Evolutionary conservation across 2,888 invertebrate species (phyloP), one percentile per base, ranked within the genome.

Genomic region (Zaprionus bogoriensis): DNA sequence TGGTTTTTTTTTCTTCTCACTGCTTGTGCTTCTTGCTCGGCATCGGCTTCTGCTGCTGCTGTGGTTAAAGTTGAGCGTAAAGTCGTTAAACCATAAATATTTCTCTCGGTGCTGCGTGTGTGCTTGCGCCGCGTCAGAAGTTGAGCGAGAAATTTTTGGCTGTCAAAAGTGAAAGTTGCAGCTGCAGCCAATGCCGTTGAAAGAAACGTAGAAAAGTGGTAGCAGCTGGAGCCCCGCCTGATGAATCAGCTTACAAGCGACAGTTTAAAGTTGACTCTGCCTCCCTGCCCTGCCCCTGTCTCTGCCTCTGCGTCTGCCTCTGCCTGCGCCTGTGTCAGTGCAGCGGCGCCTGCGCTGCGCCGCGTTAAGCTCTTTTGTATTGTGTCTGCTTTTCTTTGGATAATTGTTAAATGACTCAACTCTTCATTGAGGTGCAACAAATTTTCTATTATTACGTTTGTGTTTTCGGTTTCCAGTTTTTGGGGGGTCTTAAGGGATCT

Each of bases 151-250:
- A 81, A 84, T 87, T 87, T 83, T 87, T 74, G 86, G 74, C 86
- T 87, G 86, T 70, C 87, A 87, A 85, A 85, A 85, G 85, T 85
- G 85, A 85, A 85, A 85, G 85, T 80, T 80, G 85, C 85, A 71
- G 74, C 84, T 81, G 77, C 68, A 62, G 60, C 61, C 65, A 70
- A 68, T 71, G 79, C 80, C 74, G 80, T 69, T 74, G 70, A 70
- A 74, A 80, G 77, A 74, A 86, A 86, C 67, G 74, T 80, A 76
- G 67, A 68, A 85, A 80, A 71, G 83, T 79, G 68, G 69, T 67
- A 63, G 67, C 54, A 45, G 51, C 48, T 32, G 39, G 48, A 46
- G 64, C 64, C 59, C 55, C 74, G 67, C 77, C 82, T 63, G 72
- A 75, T 79, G 75, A 81, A 77, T 77, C 71, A 80, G 54, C 70